A percentile compares a stretch with the other conserved stretches of the same genome.
phyloP scores from a whole-genome alignment of 2,888 invertebrate species.

The Hypsopygia costalis region DNA sequence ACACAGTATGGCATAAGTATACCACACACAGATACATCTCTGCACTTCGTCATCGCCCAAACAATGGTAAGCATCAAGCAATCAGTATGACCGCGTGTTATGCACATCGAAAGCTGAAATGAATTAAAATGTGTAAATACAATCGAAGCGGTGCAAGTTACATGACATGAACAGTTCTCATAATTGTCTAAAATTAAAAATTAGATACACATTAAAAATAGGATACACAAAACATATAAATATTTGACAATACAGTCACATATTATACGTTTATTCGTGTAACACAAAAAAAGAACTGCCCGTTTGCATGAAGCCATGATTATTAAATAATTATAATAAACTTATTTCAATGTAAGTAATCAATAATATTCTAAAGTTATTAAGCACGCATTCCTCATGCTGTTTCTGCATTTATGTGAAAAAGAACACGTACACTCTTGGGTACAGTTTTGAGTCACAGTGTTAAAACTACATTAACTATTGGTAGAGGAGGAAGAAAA shows the following conservation, averaged over 20 bases:
- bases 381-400: conserved; percentile 19
- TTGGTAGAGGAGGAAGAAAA: conserved; percentile 16
- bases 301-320: background rate
- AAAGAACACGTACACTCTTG: conserved; percentile 69
- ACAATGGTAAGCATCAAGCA: conserved; percentile 41
- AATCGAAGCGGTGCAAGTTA: too few relatives aligned
- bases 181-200: too few relatives aligned
- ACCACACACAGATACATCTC: conserved; percentile 25
- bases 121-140: background rate
- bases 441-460: conserved; percentile 26
- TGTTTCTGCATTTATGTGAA: conserved; percentile 19
- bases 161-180: background rate
- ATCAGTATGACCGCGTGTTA: conserved; percentile 22
- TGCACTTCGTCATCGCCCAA: conserved; percentile 63
- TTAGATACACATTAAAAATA: too few relatives aligned
- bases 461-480: conserved; percentile 26
- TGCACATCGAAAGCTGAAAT: conserved; percentile 14
- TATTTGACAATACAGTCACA: too few relatives aligned
- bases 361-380: background rate
- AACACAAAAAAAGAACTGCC: background rate
- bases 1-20: conserved; percentile 19
- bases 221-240: too few relatives aligned
- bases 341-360: background rate
- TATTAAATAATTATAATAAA: background rate
- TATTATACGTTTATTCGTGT: too few relatives aligned